phyloP scores from a whole-genome alignment of 2,888 invertebrate species.

The Xanthorhoe spadicearia region DNA sequence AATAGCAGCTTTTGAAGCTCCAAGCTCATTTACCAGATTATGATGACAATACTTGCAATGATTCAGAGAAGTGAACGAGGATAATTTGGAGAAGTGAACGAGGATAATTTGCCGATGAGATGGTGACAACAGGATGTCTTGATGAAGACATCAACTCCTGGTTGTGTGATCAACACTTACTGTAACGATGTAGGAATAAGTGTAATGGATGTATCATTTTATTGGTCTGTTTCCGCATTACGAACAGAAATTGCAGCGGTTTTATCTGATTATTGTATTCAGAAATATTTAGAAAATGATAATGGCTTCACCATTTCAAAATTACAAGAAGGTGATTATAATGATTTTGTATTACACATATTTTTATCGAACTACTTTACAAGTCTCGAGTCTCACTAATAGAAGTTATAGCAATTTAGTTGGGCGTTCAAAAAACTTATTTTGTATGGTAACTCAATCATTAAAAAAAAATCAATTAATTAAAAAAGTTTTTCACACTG shows the following conservation, averaged over 20 bases:
- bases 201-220: constrained; percentile 9
- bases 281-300: neutral
- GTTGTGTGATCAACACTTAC: constrained; percentile 53
- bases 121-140: constrained; percentile 51
- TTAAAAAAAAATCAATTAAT: constrained; percentile 63
- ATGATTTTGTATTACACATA: too few species aligned
- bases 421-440: constrained; percentile 32
- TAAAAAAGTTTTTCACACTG: constrained; percentile 71
- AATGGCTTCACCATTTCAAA: too few species aligned
- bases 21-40: constrained; percentile 16
- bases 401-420: neutral
- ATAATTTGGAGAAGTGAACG: constrained; percentile 41
- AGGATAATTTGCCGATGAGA: constrained; percentile 38
- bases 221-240: constrained; percentile 10
- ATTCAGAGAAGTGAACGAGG: constrained; percentile 39
- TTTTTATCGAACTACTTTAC: too few species aligned
- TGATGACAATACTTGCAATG: constrained; percentile 20
- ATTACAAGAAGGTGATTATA: too few species aligned
- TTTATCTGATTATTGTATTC: neutral
- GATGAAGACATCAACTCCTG: constrained; percentile 69
- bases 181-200: constrained; percentile 14
- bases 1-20: neutral
- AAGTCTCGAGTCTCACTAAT: too few species aligned
- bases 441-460: constrained; percentile 52
- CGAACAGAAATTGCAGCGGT: neutral